Percentiles rank a stretch among this genome's conserved stretches.
These are phyloP conservation scores for Liasis olivaceus DNA, from an alignment of 2,797 vertebrate species.

Conservation along the genomic window DNA sequence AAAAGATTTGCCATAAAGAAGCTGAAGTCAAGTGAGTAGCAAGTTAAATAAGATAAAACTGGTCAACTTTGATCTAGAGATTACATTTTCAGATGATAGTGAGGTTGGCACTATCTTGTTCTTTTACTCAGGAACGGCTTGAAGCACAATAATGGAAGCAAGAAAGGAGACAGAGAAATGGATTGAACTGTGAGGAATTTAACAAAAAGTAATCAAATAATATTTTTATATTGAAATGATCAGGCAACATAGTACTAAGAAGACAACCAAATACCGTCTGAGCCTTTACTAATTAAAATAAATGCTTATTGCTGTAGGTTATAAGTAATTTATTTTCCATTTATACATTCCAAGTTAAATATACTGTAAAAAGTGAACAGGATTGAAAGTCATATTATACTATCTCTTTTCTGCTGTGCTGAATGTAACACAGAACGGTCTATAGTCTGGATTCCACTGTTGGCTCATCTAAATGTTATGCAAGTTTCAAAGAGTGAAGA, in stretches of 20 bases:
- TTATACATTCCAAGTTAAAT: constrained; percentile 60
- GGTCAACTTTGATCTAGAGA: constrained; percentile 14
- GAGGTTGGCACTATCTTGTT: constrained; percentile 32
- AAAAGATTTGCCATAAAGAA: constrained; percentile 15
- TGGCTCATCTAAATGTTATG: constrained; percentile 11
- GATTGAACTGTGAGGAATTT: neutral
- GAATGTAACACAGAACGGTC: constrained; percentile 16
- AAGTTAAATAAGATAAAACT: neutral
- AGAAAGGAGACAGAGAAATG: neutral
- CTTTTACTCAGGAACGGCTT: neutral
- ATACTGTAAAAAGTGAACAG: constrained; percentile 51
- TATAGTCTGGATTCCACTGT: constrained; percentile 9
- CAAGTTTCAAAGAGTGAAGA: constrained; percentile 16
- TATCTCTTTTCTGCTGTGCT: constrained; percentile 26
- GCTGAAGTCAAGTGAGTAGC: constrained; percentile 4
- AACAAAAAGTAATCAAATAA: constrained; percentile 28
- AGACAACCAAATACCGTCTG: constrained; percentile 49
- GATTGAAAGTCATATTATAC: constrained; percentile 42
- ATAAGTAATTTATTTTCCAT: constrained; percentile 59
- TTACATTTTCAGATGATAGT: constrained; percentile 31
- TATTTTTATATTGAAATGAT: constrained; percentile 50
- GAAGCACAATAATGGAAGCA: neutral
- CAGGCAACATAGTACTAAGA: constrained; percentile 37
- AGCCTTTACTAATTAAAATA: constrained; percentile 50
- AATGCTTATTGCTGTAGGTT: constrained; percentile 56